phyloP scores from a whole-genome alignment of 2,888 invertebrate genomes.

The Chrysina gloriosa region DNA sequence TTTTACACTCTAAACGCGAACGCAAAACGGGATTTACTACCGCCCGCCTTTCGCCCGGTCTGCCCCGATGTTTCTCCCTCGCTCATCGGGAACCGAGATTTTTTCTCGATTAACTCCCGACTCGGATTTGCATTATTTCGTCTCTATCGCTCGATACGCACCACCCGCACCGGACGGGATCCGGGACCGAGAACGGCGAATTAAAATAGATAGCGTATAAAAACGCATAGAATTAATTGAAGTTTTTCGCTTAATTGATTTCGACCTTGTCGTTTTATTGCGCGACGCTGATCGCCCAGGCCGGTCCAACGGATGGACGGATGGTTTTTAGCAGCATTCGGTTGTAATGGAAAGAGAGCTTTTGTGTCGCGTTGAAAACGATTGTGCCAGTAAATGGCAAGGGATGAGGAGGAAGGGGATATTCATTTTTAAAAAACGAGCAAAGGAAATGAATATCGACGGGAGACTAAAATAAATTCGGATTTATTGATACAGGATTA shows the following conservation, averaged over 20 bases:
- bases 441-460: no score
- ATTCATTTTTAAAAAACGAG: no score
- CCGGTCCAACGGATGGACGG: background rate
- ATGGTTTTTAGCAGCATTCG: background rate
- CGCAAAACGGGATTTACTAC: conserved; percentile 13
- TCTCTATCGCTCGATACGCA: background rate
- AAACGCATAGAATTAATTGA: conserved; percentile 23
- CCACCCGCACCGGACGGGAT: no score
- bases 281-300: background rate
- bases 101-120: conserved; percentile 28
- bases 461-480: no score
- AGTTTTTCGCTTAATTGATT: conserved; percentile 32
- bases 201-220: conserved; percentile 14
- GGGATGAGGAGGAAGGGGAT: no score
- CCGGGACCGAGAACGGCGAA: no score
- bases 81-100: background rate
- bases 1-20: conserved; percentile 52
- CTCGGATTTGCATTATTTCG: conserved; percentile 17
- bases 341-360: no score
- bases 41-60: conserved; percentile 30
- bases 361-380: no score
- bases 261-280: conserved; percentile 5
- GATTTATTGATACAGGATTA: no score
- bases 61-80: no score
- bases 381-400: no score